Evolutionary conservation across 2,797 vertebrate species (phyloP), one percentile per base, ranked within the genome.

Genomic region (Microcaecilia unicolor): DNA sequence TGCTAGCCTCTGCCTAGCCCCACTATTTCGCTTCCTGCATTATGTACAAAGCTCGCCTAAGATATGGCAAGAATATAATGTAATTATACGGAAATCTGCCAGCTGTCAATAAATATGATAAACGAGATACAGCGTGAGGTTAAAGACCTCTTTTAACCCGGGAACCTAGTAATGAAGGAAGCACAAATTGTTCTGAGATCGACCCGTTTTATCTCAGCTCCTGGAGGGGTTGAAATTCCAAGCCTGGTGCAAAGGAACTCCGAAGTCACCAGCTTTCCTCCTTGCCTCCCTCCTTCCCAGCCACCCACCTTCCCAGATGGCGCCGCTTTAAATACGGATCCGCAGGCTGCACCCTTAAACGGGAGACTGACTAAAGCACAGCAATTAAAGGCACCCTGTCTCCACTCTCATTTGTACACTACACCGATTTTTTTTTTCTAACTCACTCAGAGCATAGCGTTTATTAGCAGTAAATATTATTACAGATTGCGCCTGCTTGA

Each of bases 211-310:
- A 56, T 44, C 59, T 44, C 50, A 41, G 48, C 44, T 49, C 58
- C 18, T 23, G 19, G 34, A 18, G 34, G 35, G 37, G 40, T 73
- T 78, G 81, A 78, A 74, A 81, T 80, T 65, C 70, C 67, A 81
- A 83, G 76, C 72, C 79, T 68, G 74, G 70, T 72, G 76, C 71
- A 72, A 79, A 73, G 74, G 79, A 72, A 81, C 70, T 85, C 81
- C 69, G 52, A 67, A n/a, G 58, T 67, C 64, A 48, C 58, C 70
- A 66, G 73, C 81, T 61, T 72, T 76, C 17, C 44, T 45, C 44
- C 68, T 80, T 83, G 81, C 72, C 70, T 76, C 73, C 62, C 68
- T 61, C 67, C 61, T n/a, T n/a, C n/a, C n/a, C n/a, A n/a, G 44
- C 68, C 80, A 83, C 81, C 72, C 70, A 76, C 73, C 62, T 68